These are phyloP conservation scores for Calliphora vicina DNA, from an alignment of 1,140 invertebrate genomes.

Conservation along the genomic window DNA sequence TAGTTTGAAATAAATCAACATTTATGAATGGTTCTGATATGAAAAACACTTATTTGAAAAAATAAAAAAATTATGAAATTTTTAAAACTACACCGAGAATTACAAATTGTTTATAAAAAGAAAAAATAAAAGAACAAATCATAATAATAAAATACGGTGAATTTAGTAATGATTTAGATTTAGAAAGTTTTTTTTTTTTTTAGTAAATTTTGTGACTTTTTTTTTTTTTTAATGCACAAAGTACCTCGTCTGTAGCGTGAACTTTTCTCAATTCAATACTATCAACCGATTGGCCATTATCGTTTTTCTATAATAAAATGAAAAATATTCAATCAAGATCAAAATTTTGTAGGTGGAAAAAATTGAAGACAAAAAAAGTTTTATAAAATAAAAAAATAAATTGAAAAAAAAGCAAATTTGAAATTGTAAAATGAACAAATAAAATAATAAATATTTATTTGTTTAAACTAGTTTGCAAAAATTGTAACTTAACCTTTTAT, in stretches of 20 bases:
- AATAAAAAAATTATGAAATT: background rate
- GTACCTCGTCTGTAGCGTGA: conserved; percentile 65
- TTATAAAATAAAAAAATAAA: background rate
- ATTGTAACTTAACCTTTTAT: conserved; percentile 27
- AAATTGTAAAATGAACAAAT: background rate
- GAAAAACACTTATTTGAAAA: background rate
- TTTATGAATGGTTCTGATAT: conserved; percentile 34
- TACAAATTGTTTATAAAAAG: background rate
- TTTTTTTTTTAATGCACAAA: conserved; percentile 53
- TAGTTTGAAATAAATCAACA: conserved; percentile 44
- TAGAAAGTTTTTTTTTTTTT: conserved; percentile 42
- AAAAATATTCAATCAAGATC: conserved; percentile 44
- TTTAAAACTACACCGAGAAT: conserved; percentile 1
- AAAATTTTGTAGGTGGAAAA: conserved; percentile 40
- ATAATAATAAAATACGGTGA: conserved; percentile 49
- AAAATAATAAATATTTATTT: background rate
- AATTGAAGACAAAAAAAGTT: conserved; percentile 42
- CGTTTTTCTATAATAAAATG: conserved; percentile 61
- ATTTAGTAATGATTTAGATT: conserved; percentile 32
- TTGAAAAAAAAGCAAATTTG: background rate
- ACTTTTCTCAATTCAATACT: conserved; percentile 64
- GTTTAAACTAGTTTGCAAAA: background rate
- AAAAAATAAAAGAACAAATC: conserved; percentile 41
- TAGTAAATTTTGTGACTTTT: conserved; percentile 39
- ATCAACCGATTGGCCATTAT: conserved; percentile 63